Base-by-base conservation (phyloP, 2,888 invertebrate species). In the Orchesellides sinensis region DNA sequence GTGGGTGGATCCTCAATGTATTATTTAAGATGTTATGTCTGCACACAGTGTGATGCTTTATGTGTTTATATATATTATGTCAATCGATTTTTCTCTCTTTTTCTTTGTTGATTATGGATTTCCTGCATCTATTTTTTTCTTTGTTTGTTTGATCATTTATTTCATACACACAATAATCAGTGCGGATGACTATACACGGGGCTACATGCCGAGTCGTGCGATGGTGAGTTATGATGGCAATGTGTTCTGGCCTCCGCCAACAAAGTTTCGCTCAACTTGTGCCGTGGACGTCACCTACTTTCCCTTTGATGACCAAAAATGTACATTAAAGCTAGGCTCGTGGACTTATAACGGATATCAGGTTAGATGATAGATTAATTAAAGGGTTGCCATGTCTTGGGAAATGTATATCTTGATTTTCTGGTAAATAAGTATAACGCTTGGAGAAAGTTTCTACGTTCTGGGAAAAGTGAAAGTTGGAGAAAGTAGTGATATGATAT, bases 161-260 rank as follows among this genome's bases (percentile, higher is more conserved):
- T n/a, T 17, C 49, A 32, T 63, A 35, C 32, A 12, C 27, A 27
- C 23, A 6, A 12, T 27, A n/a, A n/a, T 47, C 89, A 92, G 92
- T 88, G 92, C 92, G 49, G 92, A 92, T 88, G 92, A 92, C 88
- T 92, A 92, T 89, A 92, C 92, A 0, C 90, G 90, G 0, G 92
- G 92, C 1, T 92, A 92, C 89, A 92, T 92, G 92, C 91, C 91
- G 81, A 91, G 91, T 72, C 90, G 92, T 81, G 92, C 92, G 1
- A 92, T 92, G 92, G 91, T 92, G 10, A 88, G 89, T n/a, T 88
- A 89, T 81, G 89, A 90, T 65, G 92, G 92, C 8, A 91, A 90
- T 45, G 92, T 92, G 1, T 92, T 92, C 89, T 92, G 92, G 92
- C 92, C 92, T 0, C 92, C 92, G 1, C 92, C 92, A 4, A 92